A percentile compares a stretch with the other conserved stretches of the same genome.
These are phyloP conservation scores for Thymallus thymallus DNA, from an alignment of 2,113 vertebrate genomes.

Conservation along the genomic window DNA sequence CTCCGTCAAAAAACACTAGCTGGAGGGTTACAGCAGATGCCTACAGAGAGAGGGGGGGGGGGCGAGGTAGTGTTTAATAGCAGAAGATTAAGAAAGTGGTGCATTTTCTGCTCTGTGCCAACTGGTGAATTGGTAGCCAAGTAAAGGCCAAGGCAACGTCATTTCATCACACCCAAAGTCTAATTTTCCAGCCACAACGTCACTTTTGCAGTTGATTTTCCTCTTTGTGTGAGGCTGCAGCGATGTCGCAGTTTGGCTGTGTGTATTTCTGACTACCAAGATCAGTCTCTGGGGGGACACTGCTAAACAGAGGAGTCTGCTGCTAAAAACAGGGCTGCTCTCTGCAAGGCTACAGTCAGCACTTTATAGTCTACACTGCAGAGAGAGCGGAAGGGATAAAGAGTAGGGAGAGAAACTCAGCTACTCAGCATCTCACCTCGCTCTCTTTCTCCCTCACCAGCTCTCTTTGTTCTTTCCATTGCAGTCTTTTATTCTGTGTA, in stretches of 20 bases:
- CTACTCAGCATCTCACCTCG: too few species aligned
- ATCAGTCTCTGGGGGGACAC: slow-evolving; percentile 30
- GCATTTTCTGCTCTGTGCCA: too few species aligned
- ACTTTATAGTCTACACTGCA: slow-evolving; percentile 39
- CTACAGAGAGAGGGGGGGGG: slow-evolving; percentile 37
- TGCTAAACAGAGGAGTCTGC: slow-evolving; percentile 32
- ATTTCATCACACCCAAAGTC: too few species aligned
- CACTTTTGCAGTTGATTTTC: background rate
- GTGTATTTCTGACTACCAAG: background rate
- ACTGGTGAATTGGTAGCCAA: too few species aligned
- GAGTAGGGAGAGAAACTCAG: background rate
- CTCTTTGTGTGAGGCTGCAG: slow-evolving; percentile 26
- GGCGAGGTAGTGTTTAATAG: background rate
- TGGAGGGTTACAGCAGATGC: slow-evolving; percentile 77
- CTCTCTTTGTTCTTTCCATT: too few species aligned
- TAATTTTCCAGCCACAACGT: too few species aligned
- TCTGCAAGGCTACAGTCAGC: slow-evolving; percentile 48
- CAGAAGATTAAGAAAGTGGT: background rate
- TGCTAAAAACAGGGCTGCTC: background rate
- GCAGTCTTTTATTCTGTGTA: too few species aligned
- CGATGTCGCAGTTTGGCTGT: slow-evolving; percentile 19
- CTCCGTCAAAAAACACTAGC: slow-evolving; percentile 87
- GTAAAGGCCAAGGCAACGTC: too few species aligned
- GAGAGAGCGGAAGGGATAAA: background rate
- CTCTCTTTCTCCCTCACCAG: too few species aligned